Base-by-base conservation (phyloP, 92 coral and sea anemone species). In the Siderastrea radians region DNA sequence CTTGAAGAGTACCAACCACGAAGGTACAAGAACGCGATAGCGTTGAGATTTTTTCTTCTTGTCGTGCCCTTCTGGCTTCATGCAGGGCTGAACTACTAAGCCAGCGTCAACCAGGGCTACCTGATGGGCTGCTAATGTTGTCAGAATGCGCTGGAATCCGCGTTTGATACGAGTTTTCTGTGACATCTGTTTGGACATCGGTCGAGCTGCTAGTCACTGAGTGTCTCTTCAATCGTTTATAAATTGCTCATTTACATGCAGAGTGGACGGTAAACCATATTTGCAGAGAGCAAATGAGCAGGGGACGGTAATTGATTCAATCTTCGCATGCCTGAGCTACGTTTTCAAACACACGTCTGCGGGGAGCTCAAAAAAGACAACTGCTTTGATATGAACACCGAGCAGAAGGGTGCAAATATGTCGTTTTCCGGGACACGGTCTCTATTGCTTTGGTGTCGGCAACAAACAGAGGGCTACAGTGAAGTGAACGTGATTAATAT, bases 361-460 rank as follows among this genome's bases (percentile, higher is more conserved):
- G 76, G 62, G 49, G 72, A 84, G 58, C 49, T 62, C 46, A 38
- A 50, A 65, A 84, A 73, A 75, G 64, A 53, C 59, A 46, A 69
- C 16, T 47, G 69, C 47, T 6, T 45, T 63, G 87, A 73, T 51
- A 50, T 84, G 74, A 75, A 84, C 15, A 49, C 68, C 8, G 80
- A 84, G 43, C 79, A 72, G 52, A 84, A 74, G 54, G 81, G 46
- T 74, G 54, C 81, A 61, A 84, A 75, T 2, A 86, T 90, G 75
- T 80, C 93, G 63, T 70, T 78, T 74, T 86, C 90, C 86, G 96
- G 95, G 65, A 82, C 93, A 15, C 68, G 93, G 66, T 94, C 95
- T 49, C 85, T 95, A 74, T 92, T 93, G n/a, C 87, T 95, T 7
- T 95, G 98, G 98, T 92, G 93, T 77, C 93, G 96, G 10, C 98